Base-by-base conservation (phyloP, 2,888 invertebrate species). In the Hymenopus coronatus region DNA sequence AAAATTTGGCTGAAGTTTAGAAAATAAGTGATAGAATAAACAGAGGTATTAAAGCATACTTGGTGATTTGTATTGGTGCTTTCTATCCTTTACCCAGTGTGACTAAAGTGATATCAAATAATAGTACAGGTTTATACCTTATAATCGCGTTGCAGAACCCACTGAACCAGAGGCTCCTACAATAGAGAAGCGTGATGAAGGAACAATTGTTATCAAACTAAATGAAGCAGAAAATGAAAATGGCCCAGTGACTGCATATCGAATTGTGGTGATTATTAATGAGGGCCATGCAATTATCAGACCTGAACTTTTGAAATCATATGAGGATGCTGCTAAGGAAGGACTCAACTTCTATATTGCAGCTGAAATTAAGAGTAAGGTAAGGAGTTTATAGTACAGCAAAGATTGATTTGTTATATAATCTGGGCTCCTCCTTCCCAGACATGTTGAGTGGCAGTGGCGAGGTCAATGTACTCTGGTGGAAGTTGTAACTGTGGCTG, bases 291-390 rank as follows among this genome's bases (percentile, higher is more conserved):
- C 95, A 88, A 95, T 94, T 91, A 96, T 95, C 92, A 95, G 95
- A 90, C 94, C 93, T 89, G 95, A 95, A 81, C 94, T 94, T 88
- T 94, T 96, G 27, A 95, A 95, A n/a, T 95, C 96, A 92, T 96
- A 96, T 93, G 93, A 95, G 89, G 95, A 95, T 91, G 96, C 98
- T 0, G 93, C 94, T 88, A 94, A 95, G 83, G 95, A 96, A 90
- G 96, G 96, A 0, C 92, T 96, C 7, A 95, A 96, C 3, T 98
- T 97, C 92, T 98, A 98, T 92, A 96, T 98, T 54, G 95, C 97
- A 9, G 98, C 97, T 0, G 97, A 97, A 93, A 93, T 98, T 90
- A 94, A 95, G 88, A 96, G 96, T 30, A 94, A 95, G 91, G 95
- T 94, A 93, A 90, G 9, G 2, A 12, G 12, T 40, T 40, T 12